A percentile compares a stretch with the other conserved stretches of the same genome.
Conservation (phyloP, 2,797 vertebrate species). For the Cyprinella venusta region DNA sequence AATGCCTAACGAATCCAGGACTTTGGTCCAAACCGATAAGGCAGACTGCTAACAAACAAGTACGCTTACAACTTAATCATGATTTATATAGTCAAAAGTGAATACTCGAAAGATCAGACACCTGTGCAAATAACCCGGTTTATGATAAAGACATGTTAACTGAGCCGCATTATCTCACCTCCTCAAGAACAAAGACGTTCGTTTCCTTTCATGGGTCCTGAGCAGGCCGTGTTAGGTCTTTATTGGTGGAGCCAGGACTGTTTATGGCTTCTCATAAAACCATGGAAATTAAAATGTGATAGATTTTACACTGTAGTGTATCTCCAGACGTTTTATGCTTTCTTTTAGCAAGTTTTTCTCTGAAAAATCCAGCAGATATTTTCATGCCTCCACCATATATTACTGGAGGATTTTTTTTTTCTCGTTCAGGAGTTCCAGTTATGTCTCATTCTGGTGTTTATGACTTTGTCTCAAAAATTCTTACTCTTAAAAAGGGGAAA, state of each 20-base stretch:
- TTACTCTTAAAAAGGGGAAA: neutral
- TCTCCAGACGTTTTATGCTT: slow-evolving; percentile 38
- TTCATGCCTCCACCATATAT: neutral
- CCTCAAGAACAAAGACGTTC: slow-evolving; percentile 39
- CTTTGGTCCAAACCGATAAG: slow-evolving; percentile 25
- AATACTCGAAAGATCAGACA: neutral
- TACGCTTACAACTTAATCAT: neutral
- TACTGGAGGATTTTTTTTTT: neutral
- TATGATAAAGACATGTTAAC: slow-evolving; percentile 39
- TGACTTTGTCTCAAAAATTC: neutral
- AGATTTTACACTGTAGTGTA: slow-evolving; percentile 19
- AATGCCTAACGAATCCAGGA: neutral
- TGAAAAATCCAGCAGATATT: neutral
- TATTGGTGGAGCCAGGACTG: slow-evolving; percentile 33
- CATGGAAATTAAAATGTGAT: slow-evolving; percentile 35
- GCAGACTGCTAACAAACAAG: neutral
- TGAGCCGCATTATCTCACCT: slow-evolving; percentile 5
- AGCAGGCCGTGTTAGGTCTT: slow-evolving; percentile 23
- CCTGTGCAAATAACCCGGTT: slow-evolving; percentile 22
- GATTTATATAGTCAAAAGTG: neutral
- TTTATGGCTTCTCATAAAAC: slow-evolving; percentile 59
- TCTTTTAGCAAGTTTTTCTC: neutral
- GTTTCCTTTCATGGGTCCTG: slow-evolving; percentile 46
- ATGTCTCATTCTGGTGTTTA: neutral
- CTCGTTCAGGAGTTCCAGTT: neutral